Conservation (phyloP, 2,113 vertebrate genomes). For the Cepphus grylle region DNA sequence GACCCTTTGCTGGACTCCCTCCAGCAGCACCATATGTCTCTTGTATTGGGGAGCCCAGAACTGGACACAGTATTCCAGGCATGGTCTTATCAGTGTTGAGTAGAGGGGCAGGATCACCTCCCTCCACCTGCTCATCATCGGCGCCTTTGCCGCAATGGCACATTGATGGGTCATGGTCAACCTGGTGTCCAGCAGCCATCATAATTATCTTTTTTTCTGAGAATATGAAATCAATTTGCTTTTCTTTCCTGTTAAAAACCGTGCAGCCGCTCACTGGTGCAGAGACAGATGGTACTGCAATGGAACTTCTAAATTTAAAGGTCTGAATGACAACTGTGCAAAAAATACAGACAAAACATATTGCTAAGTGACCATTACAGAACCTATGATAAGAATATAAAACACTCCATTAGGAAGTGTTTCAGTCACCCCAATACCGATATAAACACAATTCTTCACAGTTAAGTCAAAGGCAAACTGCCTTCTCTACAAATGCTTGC, state of each 20-base stretch:
- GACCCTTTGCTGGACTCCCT: not conserved
- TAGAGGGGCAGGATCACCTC: not conserved
- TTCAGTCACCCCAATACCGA: not conserved
- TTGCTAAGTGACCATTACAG: conserved; percentile 10
- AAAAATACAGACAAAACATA: conserved; percentile 30
- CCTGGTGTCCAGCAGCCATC: not conserved
- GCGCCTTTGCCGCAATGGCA: not conserved
- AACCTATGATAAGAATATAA: conserved; percentile 3
- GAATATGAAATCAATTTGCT: not conserved
- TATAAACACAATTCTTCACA: not conserved
- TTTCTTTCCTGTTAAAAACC: not conserved
- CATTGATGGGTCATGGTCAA: not conserved
- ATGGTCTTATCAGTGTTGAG: not conserved
- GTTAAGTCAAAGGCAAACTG: not conserved
- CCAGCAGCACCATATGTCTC: not conserved
- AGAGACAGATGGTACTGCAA: conserved; percentile 1
- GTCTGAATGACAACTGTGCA: conserved; percentile 28
- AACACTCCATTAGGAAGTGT: not conserved
- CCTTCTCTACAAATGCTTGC: not conserved
- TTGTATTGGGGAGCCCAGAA: not conserved
- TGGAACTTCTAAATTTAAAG: conserved; percentile 36
- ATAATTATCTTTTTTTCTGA: not conserved
- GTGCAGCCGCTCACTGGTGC: not conserved
- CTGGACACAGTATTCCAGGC: not conserved
- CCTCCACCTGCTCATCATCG: not conserved